phyloP scores from a whole-genome alignment of 2,888 invertebrate genomes.

The Tipula helvola region DNA sequence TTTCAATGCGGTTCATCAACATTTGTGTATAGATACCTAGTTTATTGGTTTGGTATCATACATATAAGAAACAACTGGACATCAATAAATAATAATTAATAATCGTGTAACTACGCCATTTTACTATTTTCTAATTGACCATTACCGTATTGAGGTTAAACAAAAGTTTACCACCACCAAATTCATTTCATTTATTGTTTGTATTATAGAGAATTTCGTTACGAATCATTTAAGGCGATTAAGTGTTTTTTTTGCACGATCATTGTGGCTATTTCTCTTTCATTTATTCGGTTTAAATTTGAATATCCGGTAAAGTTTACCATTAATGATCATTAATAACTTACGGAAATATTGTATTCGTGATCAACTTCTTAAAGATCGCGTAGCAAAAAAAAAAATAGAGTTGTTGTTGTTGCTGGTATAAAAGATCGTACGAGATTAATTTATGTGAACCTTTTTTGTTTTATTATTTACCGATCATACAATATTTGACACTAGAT shows the following conservation, averaged over 20 bases:
- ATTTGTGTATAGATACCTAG: no score
- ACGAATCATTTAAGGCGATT: constrained; percentile 4
- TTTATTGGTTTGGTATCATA: no score
- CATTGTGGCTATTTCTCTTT: neutral
- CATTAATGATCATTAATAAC: constrained; percentile 4
- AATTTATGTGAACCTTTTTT: neutral
- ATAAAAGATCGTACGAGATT: neutral
- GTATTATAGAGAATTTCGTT: neutral
- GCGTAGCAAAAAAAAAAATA: neutral
- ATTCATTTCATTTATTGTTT: neutral
- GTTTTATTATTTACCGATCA: neutral
- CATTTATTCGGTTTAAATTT: neutral
- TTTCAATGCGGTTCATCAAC: no score
- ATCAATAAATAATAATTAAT: neutral
- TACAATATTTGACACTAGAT: neutral
- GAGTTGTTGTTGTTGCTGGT: neutral
- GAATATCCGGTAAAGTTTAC: neutral
- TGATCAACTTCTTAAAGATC: neutral
- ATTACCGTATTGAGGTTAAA: neutral
- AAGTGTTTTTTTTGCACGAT: neutral
- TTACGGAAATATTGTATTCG: neutral
- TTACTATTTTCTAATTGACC: neutral
- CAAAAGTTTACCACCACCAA: neutral
- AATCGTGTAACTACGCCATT: neutral
- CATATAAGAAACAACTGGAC: no score